Evolutionary conservation across 2,113 vertebrate species (phyloP).

Genomic region (Pseudorasbora parva): DNA sequence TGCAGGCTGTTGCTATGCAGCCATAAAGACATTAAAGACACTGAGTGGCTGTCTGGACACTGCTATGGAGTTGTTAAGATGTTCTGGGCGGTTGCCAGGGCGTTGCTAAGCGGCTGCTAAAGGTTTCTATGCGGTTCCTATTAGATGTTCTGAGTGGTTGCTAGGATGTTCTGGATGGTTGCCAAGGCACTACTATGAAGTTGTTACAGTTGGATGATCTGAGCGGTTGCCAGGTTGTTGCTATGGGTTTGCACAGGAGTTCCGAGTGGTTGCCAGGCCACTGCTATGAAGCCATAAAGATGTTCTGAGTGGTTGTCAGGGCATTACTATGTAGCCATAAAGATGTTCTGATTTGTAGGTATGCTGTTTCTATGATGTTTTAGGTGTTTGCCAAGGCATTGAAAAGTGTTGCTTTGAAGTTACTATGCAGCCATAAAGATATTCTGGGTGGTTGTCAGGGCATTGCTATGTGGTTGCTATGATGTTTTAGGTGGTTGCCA

Average conservation of each 20-base stretch:
- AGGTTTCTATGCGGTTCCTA: background rate
- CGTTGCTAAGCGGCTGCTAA: background rate
- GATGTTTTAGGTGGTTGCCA: too few relatives aligned
- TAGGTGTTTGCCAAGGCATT: too few relatives aligned
- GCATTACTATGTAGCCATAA: background rate
- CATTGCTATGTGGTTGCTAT: too few relatives aligned
- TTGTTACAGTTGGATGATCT: background rate
- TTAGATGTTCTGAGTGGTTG: background rate
- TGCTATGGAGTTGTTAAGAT: background rate
- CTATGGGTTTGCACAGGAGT: background rate
- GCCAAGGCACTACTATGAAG: background rate
- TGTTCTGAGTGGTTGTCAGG: background rate
- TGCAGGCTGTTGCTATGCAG: background rate
- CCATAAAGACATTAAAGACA: background rate
- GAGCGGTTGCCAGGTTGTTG: background rate
- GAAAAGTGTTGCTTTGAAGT: too few relatives aligned
- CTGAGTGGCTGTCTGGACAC: background rate
- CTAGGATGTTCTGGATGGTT: background rate
- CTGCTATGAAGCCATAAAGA: background rate
- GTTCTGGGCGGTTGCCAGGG: background rate
- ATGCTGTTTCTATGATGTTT: too few relatives aligned
- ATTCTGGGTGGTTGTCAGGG: too few relatives aligned
- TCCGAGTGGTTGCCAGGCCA: background rate
- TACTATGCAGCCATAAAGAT: too few relatives aligned
- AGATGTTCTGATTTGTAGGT: too few relatives aligned